Evolutionary conservation across 64 coral and sea anemone genomes (phyloP), one percentile per base, ranked within the genome.

Genomic region (Trachythela sp.): DNA sequence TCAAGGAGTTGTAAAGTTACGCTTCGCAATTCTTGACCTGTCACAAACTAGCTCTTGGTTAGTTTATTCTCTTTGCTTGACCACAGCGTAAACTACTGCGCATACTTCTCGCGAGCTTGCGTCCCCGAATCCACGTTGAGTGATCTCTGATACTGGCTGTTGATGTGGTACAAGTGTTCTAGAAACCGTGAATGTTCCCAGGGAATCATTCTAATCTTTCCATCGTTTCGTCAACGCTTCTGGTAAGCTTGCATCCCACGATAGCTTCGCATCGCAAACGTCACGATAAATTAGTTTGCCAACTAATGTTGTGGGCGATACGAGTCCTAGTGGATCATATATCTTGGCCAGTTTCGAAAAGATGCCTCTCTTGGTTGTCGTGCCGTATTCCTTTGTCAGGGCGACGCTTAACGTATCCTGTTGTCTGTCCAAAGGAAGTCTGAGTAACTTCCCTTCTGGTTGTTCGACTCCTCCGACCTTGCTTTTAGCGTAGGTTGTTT

Each of bases 381-480:
- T 33, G 48, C 40, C 50, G 36, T 77, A 36, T n/a, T 32, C 51
- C 48, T 24, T 54, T 75, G 48, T 49, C 48, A 86, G 43, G 48
- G 67, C 68, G 34, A 87, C 70, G 48, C 43, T 86, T 26, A 87
- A 77, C 38, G 60, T 87, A 39, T 91, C 90, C 38, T 77, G 6
- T 87, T 91, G n/a, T 91, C 67, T 91, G 42, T 87, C 48, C 84
- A 83, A 91, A 8, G 64, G 85, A 48, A 91, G 48, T 48, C 90
- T 84, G 36, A 87, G 35, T 56, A 92, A 59, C 30, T 87, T 87
- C 52, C 90, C 90, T 70, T 45, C 84, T n/a, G n/a, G n/a, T n/a
- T n/a, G n/a, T n/a, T n/a, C n/a, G n/a, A n/a, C n/a, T 51, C 60
- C 84, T 76, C 90, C 85, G 22, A 91, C 36, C 51, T 91, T 80